These are phyloP conservation scores for Galagoides demidoff DNA, from an alignment of 2,797 vertebrate species.

Conservation along the genomic window DNA sequence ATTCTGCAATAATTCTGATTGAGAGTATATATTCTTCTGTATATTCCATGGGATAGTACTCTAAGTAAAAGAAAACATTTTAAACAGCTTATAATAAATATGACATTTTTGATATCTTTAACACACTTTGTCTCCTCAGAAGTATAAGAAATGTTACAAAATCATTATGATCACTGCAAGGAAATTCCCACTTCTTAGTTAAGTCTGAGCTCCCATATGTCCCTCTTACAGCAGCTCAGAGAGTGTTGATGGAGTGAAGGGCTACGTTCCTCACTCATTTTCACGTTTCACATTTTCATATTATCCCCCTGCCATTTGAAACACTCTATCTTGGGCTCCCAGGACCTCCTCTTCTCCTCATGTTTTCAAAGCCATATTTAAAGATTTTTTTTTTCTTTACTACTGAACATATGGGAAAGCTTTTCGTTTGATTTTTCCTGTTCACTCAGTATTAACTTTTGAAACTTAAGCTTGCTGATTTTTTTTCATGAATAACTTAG, in stretches of 20 bases:
- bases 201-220: constrained; percentile 73
- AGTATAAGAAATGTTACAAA: constrained; percentile 55
- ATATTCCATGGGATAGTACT: not conserved
- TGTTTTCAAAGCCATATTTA: constrained; percentile 68
- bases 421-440: not conserved
- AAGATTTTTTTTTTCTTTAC: constrained; percentile 25
- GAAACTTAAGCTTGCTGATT: not conserved
- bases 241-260: constrained; percentile 73
- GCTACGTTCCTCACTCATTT: constrained; percentile 63
- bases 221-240: constrained; percentile 42
- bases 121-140: constrained; percentile 48
- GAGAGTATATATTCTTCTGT: not conserved
- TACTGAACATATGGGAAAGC: constrained; percentile 60
- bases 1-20: not conserved
- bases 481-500: not conserved
- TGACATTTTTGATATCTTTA: constrained; percentile 59
- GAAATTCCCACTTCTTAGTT: constrained; percentile 76
- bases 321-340: constrained; percentile 59
- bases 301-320: constrained; percentile 70
- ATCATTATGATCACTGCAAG: constrained; percentile 63
- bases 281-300: constrained; percentile 73
- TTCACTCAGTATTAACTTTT: constrained; percentile 53
- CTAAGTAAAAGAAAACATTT: constrained; percentile 67
- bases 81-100: constrained; percentile 67
- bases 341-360: constrained; percentile 64